These are phyloP conservation scores for Metaphire vulgaris DNA, from an alignment of 1,140 invertebrate species.

Conservation along the genomic window DNA sequence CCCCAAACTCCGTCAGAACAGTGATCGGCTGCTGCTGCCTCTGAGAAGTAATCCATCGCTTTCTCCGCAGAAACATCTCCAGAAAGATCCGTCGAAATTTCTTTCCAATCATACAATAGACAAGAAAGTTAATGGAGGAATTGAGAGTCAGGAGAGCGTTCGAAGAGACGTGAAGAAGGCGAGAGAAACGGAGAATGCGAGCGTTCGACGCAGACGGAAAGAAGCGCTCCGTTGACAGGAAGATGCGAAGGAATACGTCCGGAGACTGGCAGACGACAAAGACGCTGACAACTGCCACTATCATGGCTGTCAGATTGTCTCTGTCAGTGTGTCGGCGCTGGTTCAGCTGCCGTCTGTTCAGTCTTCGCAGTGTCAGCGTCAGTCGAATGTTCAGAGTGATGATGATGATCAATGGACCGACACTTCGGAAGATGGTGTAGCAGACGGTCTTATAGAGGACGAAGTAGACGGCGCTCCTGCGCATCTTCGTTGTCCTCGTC, in stretches of 20 bases:
- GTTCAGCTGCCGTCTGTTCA: conserved; percentile 18
- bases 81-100: no score
- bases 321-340: not conserved
- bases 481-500: conserved; percentile 5
- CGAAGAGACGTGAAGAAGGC: no score
- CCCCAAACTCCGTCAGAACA: no score
- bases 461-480: conserved; percentile 21
- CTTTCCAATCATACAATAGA: no score
- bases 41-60: no score
- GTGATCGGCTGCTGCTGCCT: no score
- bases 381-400: conserved; percentile 24
- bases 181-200: no score
- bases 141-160: no score
- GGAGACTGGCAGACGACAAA: conserved; percentile 26
- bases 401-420: conserved; percentile 20
- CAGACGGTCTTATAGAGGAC: conserved; percentile 25
- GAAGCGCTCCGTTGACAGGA: conserved; percentile 1
- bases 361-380: conserved; percentile 6
- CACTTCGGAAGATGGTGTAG: conserved; percentile 23
- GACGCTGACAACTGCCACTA: conserved; percentile 24
- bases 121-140: no score
- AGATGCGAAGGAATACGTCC: conserved; percentile 19
- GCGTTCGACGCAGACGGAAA: no score
- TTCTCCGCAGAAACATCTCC: no score
- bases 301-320: conserved; percentile 24